phyloP scores from a whole-genome alignment of 2,797 vertebrate species.

The Rhinella marina region DNA sequence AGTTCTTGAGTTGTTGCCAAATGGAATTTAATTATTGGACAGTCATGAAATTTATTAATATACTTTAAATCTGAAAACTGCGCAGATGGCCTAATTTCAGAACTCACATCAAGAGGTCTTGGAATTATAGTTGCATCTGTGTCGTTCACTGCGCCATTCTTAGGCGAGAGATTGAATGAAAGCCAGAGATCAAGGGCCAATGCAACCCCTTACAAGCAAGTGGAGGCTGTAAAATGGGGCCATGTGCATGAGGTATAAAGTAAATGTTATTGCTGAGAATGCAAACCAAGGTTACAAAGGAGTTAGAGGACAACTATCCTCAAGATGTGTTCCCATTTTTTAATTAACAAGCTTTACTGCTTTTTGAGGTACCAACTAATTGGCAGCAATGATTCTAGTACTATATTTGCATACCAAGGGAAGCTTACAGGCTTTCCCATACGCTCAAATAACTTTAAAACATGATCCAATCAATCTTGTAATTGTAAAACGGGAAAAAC shows the following conservation, averaged over 20 bases:
- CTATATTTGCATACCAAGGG: constrained; percentile 22
- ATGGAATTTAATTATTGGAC: too few species aligned
- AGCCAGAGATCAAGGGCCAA: too few species aligned
- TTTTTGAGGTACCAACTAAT: constrained; percentile 6
- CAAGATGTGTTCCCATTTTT: not conserved
- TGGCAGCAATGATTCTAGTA: not conserved
- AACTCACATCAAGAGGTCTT: too few species aligned
- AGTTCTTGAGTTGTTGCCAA: too few species aligned
- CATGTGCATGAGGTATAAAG: not conserved
- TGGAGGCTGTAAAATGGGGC: not conserved
- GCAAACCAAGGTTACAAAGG: not conserved
- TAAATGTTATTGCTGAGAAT: not conserved
- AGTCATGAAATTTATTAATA: too few species aligned
- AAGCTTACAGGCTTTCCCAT: constrained; percentile 31
- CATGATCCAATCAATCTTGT: constrained; percentile 38
- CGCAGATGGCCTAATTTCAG: too few species aligned
- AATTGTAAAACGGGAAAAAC: constrained; percentile 27
- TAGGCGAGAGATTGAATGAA: too few species aligned
- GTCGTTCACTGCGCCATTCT: too few species aligned
- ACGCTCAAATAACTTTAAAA: constrained; percentile 21
- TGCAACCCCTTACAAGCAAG: not conserved
- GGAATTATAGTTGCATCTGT: too few species aligned
- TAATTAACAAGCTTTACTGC: constrained; percentile 7
- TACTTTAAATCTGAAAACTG: too few species aligned
- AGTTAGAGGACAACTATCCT: not conserved